Evolutionary conservation across 1,140 invertebrate genomes (phyloP).

Genomic region (Magallana gigas): DNA sequence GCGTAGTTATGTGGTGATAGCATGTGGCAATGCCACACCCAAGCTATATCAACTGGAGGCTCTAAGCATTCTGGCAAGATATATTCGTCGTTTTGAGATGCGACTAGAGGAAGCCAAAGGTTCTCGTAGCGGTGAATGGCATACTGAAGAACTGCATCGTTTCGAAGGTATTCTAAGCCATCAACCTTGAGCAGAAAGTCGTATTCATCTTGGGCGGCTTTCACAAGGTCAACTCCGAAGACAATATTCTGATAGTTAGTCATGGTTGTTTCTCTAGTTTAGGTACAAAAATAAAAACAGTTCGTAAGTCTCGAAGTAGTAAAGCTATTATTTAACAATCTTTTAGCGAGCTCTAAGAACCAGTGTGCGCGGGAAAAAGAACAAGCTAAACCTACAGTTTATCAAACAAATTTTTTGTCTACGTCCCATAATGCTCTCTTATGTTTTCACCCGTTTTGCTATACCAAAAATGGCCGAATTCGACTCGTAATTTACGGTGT

Average conservation of each 20-base stretch:
- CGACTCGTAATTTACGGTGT: too few species aligned
- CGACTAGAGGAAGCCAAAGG: conserved; percentile 78
- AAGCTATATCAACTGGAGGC: conserved; percentile 79
- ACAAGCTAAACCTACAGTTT: too few species aligned
- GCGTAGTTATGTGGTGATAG: conserved; percentile 75
- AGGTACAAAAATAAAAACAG: too few species aligned
- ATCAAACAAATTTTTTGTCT: too few species aligned
- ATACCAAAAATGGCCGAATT: too few species aligned
- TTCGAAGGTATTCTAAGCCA: conserved; percentile 4
- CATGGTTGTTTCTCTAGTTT: too few species aligned
- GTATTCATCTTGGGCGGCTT: not conserved
- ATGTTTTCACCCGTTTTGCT: too few species aligned
- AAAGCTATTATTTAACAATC: too few species aligned
- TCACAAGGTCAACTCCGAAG: not conserved
- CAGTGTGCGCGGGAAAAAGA: too few species aligned
- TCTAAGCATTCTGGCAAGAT: conserved; percentile 42
- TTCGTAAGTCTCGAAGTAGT: too few species aligned
- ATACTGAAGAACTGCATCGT: not conserved
- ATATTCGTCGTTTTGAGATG: conserved; percentile 54
- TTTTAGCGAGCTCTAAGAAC: too few species aligned
- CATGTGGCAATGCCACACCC: conserved; percentile 80
- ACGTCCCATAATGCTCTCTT: too few species aligned
- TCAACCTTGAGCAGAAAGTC: conserved; percentile 27
- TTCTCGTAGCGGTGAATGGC: conserved; percentile 75
- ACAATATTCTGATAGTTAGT: not conserved